phyloP scores from a whole-genome alignment of 2,888 invertebrate species.

The Oscheius sp. region DNA sequence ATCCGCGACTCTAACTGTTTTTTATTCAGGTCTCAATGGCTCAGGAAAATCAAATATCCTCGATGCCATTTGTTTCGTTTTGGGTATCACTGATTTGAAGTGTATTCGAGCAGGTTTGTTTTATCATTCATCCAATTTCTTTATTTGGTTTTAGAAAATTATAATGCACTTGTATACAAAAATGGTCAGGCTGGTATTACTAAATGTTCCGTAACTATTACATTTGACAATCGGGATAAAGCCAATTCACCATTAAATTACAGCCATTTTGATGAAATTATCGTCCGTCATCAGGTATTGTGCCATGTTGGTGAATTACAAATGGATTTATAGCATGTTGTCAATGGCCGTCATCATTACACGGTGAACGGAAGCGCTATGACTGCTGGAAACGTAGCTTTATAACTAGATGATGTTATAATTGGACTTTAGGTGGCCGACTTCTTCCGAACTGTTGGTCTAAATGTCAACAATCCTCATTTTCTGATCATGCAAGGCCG shows the following conservation, averaged over 20 bases:
- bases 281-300: conserved; percentile 77
- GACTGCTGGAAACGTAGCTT: conserved; percentile 80
- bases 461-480: conserved; percentile 99
- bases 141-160: conserved; percentile 79
- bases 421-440: conserved; percentile 82
- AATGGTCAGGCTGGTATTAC: conserved; percentile 95
- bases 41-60: conserved; percentile 79
- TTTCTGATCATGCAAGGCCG: conserved; percentile 98
- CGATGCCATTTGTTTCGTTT: conserved; percentile 95
- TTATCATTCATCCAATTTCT: background rate
- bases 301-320: background rate
- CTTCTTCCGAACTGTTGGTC: conserved; percentile 93
- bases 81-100: conserved; percentile 91
- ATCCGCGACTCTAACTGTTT: no score
- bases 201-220: conserved; percentile 93
- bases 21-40: conserved; percentile 55
- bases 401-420: background rate
- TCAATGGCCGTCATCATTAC: conserved; percentile 80
- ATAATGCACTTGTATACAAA: conserved; percentile 97
- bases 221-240: conserved; percentile 88
- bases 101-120: conserved; percentile 56
- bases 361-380: conserved; percentile 91
- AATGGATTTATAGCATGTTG: conserved; percentile 49
- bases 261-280: conserved; percentile 89
- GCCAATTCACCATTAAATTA: conserved; percentile 88